Conservation (phyloP, 2,113 vertebrate genomes). For the Pipra filicauda region DNA sequence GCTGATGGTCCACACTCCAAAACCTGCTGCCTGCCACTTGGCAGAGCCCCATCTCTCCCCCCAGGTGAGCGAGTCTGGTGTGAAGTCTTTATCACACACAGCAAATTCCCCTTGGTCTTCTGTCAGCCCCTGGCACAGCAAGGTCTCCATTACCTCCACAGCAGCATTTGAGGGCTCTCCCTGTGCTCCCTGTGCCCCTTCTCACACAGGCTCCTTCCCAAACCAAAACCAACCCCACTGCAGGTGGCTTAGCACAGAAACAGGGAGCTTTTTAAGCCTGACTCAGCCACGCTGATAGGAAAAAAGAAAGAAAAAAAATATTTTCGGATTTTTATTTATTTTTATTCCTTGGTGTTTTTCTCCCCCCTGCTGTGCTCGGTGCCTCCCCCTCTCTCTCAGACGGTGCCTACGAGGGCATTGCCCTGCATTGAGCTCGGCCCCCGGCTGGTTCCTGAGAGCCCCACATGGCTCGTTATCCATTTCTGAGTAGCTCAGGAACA, state of each 20-base stretch:
- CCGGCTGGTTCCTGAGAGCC: fast-evolving
- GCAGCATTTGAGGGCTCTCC: neutral
- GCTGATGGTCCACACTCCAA: neutral
- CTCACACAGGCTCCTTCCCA: neutral
- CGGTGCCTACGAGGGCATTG: fast-evolving
- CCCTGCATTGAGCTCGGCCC: fast-evolving
- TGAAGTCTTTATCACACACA: neutral
- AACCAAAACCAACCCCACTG: neutral
- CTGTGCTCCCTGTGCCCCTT: neutral
- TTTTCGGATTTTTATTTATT: too few species aligned
- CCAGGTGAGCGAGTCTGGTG: neutral
- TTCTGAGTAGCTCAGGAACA: fast-evolving
- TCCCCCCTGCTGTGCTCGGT: fast-evolving
- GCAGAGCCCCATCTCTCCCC: neutral
- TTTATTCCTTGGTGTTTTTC: neutral
- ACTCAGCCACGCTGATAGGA: too few species aligned
- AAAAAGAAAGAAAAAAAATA: too few species aligned
- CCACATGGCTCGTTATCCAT: fast-evolving
- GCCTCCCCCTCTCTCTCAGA: fast-evolving
- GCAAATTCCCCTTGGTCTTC: too few species aligned
- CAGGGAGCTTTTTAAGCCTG: neutral
- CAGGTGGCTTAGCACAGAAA: neutral
- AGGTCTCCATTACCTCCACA: neutral
- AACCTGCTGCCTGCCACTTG: neutral
- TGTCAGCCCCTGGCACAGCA: neutral